phyloP scores from a whole-genome alignment of 2,113 vertebrate genomes.

The Pangasianodon hypophthalmus region DNA sequence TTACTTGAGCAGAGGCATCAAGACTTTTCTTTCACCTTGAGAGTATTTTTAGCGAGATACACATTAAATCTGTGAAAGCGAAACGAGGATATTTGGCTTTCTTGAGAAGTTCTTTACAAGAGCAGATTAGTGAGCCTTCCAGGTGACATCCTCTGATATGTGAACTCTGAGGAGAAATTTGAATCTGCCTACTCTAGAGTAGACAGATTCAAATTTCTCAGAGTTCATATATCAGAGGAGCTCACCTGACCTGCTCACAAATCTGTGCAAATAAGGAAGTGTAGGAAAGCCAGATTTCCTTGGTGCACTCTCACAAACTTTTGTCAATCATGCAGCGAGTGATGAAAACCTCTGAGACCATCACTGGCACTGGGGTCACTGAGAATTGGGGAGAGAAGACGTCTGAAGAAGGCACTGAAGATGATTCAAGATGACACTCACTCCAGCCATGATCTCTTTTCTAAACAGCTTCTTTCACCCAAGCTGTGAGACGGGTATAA shows the following conservation, averaged over 20 bases:
- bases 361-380: neutral
- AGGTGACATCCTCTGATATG: neutral
- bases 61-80: neutral
- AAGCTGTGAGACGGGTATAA: neutral
- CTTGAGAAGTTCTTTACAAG: neutral
- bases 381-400: neutral
- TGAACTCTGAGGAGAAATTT: neutral
- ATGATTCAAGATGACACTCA: neutral
- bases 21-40: neutral
- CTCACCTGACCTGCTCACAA: neutral
- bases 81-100: neutral
- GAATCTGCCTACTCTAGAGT: neutral
- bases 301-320: neutral
- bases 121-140: neutral
- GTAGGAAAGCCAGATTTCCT: neutral
- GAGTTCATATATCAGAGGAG: neutral
- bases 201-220: neutral
- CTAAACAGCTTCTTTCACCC: neutral
- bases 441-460: neutral
- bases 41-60: neutral
- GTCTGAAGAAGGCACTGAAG: neutral
- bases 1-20: neutral
- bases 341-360: neutral
- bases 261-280: conserved; percentile 1
- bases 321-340: neutral